A percentile compares a stretch with the other conserved stretches of the same genome.
Conservation (phyloP, 2,797 vertebrate species). For the Gambelia wislizenii region DNA sequence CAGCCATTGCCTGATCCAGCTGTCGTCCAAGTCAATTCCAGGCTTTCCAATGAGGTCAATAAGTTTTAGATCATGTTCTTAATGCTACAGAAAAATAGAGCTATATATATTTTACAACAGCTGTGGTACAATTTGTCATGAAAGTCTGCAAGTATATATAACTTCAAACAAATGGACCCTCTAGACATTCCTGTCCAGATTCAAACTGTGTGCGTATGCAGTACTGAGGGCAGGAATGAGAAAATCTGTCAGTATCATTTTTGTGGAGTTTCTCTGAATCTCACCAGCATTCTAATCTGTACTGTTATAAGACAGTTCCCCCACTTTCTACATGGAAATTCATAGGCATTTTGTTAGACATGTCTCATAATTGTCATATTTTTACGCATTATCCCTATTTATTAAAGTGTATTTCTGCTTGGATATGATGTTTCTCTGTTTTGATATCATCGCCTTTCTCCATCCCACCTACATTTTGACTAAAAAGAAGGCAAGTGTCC, state of each 20-base stretch:
- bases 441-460: no score
- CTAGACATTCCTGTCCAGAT: neutral
- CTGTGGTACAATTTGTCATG: slow-evolving; percentile 1
- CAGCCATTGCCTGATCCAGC: slow-evolving; percentile 27
- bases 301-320: neutral
- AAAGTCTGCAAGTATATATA: neutral
- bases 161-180: neutral
- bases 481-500: neutral
- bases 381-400: no score
- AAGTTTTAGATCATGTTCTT: slow-evolving; percentile 42
- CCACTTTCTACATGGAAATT: neutral
- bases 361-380: no score
- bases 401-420: no score
- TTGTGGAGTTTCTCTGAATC: neutral
- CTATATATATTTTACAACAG: slow-evolving; percentile 11
- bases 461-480: no score
- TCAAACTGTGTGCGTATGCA: neutral
- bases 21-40: slow-evolving; percentile 30
- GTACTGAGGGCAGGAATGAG: neutral
- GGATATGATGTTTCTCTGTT: no score
- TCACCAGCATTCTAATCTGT: neutral
- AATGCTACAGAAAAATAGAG: neutral
- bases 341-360: neutral
- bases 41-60: slow-evolving; percentile 24
- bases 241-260: neutral